Evolutionary conservation across 2,797 vertebrate species (phyloP).

Genomic region (Eulemur albifrons): DNA sequence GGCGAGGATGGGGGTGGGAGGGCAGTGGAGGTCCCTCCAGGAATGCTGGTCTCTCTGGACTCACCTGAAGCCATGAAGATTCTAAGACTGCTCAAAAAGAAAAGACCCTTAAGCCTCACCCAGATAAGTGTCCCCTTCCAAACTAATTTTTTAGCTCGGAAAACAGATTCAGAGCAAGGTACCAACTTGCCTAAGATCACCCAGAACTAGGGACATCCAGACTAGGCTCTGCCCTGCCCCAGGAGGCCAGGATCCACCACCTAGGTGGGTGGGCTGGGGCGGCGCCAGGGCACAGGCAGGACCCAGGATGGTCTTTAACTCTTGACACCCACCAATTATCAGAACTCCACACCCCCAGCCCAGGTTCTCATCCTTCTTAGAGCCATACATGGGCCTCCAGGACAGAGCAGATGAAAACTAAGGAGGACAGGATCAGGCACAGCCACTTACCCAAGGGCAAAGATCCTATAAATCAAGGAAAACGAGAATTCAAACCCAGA

Average conservation of each 20-base stretch:
- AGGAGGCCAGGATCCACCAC: not conserved
- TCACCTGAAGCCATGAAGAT: not conserved
- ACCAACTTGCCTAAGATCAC: not conserved
- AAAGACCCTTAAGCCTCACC: not conserved
- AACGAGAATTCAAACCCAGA: not conserved
- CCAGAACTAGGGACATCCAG: not conserved
- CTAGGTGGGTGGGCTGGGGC: not conserved
- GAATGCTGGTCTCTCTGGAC: not conserved
- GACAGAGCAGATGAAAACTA: not conserved
- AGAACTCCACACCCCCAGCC: not conserved
- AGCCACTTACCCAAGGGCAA: not conserved
- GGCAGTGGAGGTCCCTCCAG: not conserved
- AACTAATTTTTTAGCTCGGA: not conserved
- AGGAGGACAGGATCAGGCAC: not conserved
- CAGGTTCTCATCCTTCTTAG: not conserved
- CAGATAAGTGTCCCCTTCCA: not conserved
- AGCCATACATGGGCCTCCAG: not conserved
- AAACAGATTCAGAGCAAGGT: slow-evolving; percentile 36
- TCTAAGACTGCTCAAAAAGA: not conserved
- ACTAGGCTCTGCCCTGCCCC: not conserved
- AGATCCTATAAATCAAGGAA: not conserved
- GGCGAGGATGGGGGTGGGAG: not conserved
- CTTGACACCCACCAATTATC: not conserved
- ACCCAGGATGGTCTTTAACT: not conserved
- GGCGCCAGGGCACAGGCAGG: not conserved